Evolutionary conservation across 2,113 vertebrate genomes (phyloP).

Genomic region (Chaetodon trifascialis): DNA sequence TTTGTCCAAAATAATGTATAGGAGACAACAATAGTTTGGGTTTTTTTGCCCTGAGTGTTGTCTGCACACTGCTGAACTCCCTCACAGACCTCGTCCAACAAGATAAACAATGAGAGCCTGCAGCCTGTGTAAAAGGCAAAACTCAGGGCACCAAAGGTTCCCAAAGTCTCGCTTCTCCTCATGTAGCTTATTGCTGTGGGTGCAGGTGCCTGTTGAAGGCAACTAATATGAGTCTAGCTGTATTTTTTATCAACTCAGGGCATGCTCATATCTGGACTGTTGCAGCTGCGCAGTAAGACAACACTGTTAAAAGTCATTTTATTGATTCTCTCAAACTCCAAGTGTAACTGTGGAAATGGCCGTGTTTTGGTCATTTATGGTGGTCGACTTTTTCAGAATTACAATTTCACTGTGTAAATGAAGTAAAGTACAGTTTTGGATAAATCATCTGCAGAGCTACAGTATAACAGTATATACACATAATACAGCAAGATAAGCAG

Average conservation of each 20-base stretch:
- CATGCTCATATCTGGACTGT: background rate
- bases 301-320: constrained; percentile 21
- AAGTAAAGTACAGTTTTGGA: background rate
- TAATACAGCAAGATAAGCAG: background rate
- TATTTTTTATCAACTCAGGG: constrained; percentile 24
- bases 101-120: constrained; percentile 17
- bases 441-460: background rate
- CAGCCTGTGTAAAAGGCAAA: constrained; percentile 11
- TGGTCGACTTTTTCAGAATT: background rate
- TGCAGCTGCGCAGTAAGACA: background rate
- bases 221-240: background rate
- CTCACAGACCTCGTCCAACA: constrained; percentile 7
- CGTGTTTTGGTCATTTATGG: background rate
- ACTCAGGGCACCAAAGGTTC: constrained; percentile 6
- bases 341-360: constrained; percentile 13
- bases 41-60: background rate
- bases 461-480: background rate
- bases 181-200: constrained; percentile 24
- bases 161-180: constrained; percentile 4
- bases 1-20: constrained; percentile 15
- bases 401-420: background rate
- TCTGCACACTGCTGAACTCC: constrained; percentile 7
- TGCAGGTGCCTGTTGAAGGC: background rate
- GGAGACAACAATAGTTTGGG: background rate
- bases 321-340: constrained; percentile 31